A percentile compares a stretch with the other conserved stretches of the same genome.
Conservation (phyloP, 2,113 vertebrate genomes). For the Microtus montanus region DNA sequence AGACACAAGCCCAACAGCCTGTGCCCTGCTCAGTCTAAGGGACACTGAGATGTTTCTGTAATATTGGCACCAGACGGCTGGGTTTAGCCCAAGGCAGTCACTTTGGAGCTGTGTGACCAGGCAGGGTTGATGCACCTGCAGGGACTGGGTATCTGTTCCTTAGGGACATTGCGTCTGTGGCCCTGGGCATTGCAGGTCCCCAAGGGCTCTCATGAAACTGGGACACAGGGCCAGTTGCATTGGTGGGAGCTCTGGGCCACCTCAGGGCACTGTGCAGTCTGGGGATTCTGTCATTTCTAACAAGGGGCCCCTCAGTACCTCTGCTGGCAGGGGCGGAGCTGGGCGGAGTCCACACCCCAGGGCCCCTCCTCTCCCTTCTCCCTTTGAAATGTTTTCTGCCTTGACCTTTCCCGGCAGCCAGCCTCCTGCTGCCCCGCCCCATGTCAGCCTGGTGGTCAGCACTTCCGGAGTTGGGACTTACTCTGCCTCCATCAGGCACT, state of each 20-base stretch:
- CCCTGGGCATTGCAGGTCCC: not conserved
- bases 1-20: not conserved
- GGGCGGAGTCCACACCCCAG: not conserved
- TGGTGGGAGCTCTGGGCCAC: not conserved
- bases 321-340: not conserved
- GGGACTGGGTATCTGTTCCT: not conserved
- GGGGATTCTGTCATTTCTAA: not conserved
- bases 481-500: not conserved
- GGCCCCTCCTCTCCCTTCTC: constrained; percentile 32
- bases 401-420: constrained; percentile 17
- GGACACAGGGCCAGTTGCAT: not conserved
- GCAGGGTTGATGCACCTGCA: not conserved
- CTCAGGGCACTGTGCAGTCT: not conserved
- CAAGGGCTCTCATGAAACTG: not conserved
- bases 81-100: not conserved
- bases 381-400: constrained; percentile 46
- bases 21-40: not conserved
- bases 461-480: constrained; percentile 50
- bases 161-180: not conserved
- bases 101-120: not conserved
- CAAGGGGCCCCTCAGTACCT: not conserved
- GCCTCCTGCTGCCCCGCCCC: not conserved
- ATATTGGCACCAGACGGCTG: not conserved
- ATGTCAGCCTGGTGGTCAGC: not conserved
- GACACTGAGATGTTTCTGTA: not conserved